phyloP scores from a whole-genome alignment of 2,113 vertebrate species.

The Antechinus flavipes region DNA sequence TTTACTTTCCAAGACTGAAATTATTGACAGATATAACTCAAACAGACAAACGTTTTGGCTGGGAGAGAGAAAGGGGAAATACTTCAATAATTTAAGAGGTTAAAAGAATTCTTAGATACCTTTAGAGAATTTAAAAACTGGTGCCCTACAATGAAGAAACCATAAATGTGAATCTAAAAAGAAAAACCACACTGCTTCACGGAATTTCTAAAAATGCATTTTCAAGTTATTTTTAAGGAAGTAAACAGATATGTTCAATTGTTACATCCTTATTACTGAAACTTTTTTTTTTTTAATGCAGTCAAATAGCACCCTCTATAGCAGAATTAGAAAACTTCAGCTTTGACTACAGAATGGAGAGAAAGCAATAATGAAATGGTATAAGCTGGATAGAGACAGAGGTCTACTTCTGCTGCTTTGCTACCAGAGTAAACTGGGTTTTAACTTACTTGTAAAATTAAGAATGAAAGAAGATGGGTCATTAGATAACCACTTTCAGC shows the following conservation, averaged over 20 bases:
- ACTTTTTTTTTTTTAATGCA: neutral
- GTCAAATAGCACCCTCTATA: constrained; percentile 75
- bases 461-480: neutral
- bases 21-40: neutral
- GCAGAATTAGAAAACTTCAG: constrained; percentile 68
- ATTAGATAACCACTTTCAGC: neutral
- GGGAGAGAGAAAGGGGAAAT: neutral
- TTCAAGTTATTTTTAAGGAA: constrained; percentile 1
- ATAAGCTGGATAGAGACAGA: neutral
- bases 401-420: neutral
- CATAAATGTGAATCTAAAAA: neutral
- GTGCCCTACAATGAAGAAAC: neutral
- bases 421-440: neutral
- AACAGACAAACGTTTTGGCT: neutral
- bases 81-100: neutral
- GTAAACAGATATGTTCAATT: neutral
- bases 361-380: constrained; percentile 35
- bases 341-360: constrained; percentile 46
- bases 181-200: neutral
- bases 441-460: neutral
- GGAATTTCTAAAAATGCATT: constrained; percentile 34
- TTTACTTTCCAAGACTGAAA: neutral
- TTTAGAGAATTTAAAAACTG: neutral
- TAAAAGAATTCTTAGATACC: neutral
- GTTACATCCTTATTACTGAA: constrained; percentile 22